Conservation (phyloP, 1,140 invertebrate species). For the Pseudoatta argentina region DNA sequence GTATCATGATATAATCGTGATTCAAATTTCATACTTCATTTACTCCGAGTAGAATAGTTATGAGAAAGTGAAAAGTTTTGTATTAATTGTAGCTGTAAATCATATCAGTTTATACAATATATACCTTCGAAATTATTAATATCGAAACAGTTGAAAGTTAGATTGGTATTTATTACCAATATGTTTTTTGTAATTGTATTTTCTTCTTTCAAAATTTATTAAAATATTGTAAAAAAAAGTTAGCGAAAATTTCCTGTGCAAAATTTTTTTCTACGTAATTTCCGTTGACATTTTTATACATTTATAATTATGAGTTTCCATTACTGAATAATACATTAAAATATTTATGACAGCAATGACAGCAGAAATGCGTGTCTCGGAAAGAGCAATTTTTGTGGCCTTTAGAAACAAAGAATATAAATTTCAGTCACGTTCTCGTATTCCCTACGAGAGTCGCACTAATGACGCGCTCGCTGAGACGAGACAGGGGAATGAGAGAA, state of each 20-base stretch:
- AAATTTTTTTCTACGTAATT: background rate
- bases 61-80: background rate
- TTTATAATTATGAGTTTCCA: background rate
- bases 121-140: background rate
- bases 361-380: background rate
- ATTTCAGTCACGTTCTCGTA: constrained; percentile 57
- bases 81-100: constrained; percentile 3
- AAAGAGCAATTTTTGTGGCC: background rate
- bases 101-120: background rate
- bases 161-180: background rate
- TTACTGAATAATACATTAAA: background rate
- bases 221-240: background rate
- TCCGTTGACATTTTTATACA: background rate
- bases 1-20: background rate
- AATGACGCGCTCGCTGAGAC: constrained; percentile 43
- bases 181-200: background rate
- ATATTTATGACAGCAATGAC: background rate
- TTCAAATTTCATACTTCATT: constrained; percentile 11
- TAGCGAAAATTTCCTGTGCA: background rate
- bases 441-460: constrained; percentile 29
- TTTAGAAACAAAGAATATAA: background rate
- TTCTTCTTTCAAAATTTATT: background rate
- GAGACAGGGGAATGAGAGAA: constrained; percentile 33
- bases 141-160: background rate
- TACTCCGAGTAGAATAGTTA: background rate